Base-by-base conservation (phyloP, 2,797 vertebrate genomes). In the Siniperca undulata region DNA sequence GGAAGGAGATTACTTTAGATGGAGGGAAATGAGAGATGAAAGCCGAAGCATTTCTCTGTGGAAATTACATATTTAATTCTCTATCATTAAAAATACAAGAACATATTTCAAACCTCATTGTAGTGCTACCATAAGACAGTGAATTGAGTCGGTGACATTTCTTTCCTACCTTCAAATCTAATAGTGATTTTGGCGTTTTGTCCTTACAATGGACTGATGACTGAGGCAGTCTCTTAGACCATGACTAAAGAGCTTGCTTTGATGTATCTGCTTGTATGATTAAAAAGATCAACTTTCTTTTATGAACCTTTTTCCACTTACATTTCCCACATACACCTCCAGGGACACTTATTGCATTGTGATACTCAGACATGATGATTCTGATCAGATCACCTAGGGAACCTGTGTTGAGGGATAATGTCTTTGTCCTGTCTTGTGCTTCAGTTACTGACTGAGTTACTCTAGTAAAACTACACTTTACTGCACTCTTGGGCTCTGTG, bases 401-500 rank as follows among this genome's bases (percentile, higher is more conserved):
- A 13, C 20, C 34, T 16, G 17, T 20, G 30, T 22, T 12, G n/a
- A 24, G 65, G 40, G n/a, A 13, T 5, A 7, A 69, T 20, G 8
- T 52, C 70, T 65, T 50, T n/a, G 14, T 65, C 34, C 36, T 27
- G 12, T 27, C 48, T 38, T 36, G 17, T n/a, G 34, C 42, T 40
- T 24, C 40, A 44, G 27, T 20, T 7, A 17, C 22, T 60, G 22
- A 40, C 42, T 73, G 40, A 65, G 46, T 66, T 4, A 20, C n/a
- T 77, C 46, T 10, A 68, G 17, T 60, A 56, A 68, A 66, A 53
- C 27, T 24, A 4, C 38, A 75, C 68, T 72, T 30, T 60, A 78
- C 71, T 69, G 34, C 68, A 30, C 73, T 84, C 36, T n/a, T 1
- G 0, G 60, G 66, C 73, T 83, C 70, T 78, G 59, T 65, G 61